phyloP scores from a whole-genome alignment of 2,888 invertebrate genomes.

The Sarcophaga carnaria region DNA sequence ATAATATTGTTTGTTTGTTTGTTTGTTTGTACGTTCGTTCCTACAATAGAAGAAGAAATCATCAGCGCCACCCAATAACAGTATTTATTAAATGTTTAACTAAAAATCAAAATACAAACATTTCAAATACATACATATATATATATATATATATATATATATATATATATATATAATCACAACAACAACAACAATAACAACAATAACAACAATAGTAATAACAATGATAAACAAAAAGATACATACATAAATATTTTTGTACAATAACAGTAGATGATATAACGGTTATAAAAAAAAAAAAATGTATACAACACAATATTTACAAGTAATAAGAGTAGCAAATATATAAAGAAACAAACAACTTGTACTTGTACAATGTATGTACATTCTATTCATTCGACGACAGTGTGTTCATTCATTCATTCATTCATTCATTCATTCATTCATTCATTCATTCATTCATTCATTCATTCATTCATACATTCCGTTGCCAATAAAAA shows the following conservation, averaged over 20 bases:
- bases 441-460: too few relatives aligned
- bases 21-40: background rate
- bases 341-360: slow-evolving; percentile 5
- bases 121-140: background rate
- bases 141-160: background rate
- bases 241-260: background rate
- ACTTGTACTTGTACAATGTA: background rate
- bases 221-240: background rate
- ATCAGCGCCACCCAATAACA: slow-evolving; percentile 37
- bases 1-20: background rate
- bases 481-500: background rate
- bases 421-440: too few relatives aligned
- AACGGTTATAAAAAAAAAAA: background rate
- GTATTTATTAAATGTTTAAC: slow-evolving; percentile 11
- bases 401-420: too few relatives aligned
- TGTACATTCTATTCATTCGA: too few relatives aligned
- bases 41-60: slow-evolving; percentile 61
- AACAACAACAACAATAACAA: background rate
- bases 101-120: slow-evolving; percentile 51
- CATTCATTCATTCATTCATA: too few relatives aligned
- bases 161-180: background rate
- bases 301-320: background rate
- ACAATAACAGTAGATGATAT: background rate
- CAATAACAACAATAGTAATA: background rate
- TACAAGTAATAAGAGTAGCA: slow-evolving; percentile 4